These are phyloP conservation scores for Cairina moschata DNA, from an alignment of 2,113 vertebrate genomes.

Conservation along the genomic window DNA sequence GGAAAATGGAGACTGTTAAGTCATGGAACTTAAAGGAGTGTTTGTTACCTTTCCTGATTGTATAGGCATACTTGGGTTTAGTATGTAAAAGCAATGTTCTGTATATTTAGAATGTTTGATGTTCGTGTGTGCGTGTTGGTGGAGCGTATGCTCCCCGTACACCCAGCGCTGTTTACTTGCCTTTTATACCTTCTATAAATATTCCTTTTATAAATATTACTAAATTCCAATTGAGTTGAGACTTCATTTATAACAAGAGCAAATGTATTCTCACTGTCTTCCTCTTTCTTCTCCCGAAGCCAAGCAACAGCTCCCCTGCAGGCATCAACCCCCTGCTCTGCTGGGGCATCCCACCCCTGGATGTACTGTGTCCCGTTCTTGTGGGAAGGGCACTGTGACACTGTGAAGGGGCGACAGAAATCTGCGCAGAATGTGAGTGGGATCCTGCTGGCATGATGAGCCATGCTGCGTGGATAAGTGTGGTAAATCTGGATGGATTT, in stretches of 20 bases:
- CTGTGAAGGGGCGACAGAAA: not conserved
- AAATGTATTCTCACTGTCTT: not conserved
- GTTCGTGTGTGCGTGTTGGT: too few relatives aligned
- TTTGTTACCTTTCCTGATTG: too few relatives aligned
- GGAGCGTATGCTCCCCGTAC: too few relatives aligned
- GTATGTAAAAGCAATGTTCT: too few relatives aligned
- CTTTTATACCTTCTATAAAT: too few relatives aligned
- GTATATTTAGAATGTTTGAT: too few relatives aligned
- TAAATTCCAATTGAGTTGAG: too few relatives aligned
- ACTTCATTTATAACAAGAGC: not conserved
- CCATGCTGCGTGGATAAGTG: not conserved
- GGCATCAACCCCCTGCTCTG: not conserved
- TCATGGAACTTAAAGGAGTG: too few relatives aligned
- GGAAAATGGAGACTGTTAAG: too few relatives aligned
- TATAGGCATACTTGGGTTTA: too few relatives aligned
- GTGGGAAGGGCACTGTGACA: not conserved
- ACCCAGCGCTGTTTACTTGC: too few relatives aligned
- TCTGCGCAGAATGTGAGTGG: not conserved
- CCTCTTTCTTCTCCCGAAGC: not conserved
- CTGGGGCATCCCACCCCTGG: not conserved
- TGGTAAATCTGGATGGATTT: not conserved
- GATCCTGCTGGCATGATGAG: not conserved
- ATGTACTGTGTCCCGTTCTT: not conserved
- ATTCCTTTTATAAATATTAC: too few relatives aligned
- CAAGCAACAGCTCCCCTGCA: not conserved